Evolutionary conservation across 2,888 invertebrate species (phyloP), one percentile per base, ranked within the genome.

Genomic region (Drosophila kuntzei): DNA sequence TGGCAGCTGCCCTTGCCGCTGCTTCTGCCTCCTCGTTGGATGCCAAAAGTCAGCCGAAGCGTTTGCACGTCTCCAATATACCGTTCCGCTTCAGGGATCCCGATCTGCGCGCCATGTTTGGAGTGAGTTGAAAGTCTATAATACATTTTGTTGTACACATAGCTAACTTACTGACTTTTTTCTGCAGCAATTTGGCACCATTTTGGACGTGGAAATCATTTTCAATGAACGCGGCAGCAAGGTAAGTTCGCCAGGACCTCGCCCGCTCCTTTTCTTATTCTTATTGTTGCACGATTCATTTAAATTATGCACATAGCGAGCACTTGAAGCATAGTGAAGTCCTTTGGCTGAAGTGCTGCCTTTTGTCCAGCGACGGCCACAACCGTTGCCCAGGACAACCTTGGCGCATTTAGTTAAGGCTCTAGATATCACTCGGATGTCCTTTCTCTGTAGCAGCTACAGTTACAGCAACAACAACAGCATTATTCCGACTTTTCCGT

Each of bases 201-300:
- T 99, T 93, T 95, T 99, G 93, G 99, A 99, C 94, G 99, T 99
- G 93, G 99, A 99, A 95, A 99, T 99, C 92, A 99, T 99, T 93
- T 99, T 99, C 95, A 99, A 99, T 94, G 99, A 99, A 94, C 95
- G 99, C 89, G 99, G 99, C 93, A 99, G 99, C 90, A 99, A 99
- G 98, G 99, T 99, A 96, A 96, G 97, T 93, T 43, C 34, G 3
- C 20, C 44, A 66, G 41, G 20, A 25, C 43, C 46, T 11, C 51
- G 16, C 22, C 20, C 29, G 8, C 14, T n/a, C 39, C 32, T n/a
- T 22, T 14, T 16, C 27, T 29, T 49, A 18, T 46, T 20, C 34
- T 75, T 77, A 73, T 71, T 75, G 80, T 86, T 77, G 84, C 85
- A 84, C 89, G 84, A 87, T 76, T 87, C 80, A 83, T 87, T 87